Base-by-base conservation (phyloP, 92 coral and sea anemone genomes). In the Meandrina meandrites region DNA sequence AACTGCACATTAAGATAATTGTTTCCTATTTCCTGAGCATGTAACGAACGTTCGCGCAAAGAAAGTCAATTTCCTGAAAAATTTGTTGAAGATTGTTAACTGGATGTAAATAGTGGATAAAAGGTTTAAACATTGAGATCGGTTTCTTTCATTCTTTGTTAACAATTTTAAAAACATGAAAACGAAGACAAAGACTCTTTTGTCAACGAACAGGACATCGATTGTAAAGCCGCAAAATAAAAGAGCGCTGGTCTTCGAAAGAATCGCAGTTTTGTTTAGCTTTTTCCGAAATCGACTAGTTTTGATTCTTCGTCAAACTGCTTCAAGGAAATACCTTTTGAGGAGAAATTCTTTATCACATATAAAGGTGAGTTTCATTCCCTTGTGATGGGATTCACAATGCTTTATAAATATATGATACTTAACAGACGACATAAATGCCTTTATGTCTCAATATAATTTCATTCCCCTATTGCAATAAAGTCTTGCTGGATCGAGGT, bases 41-140 rank as follows among this genome's bases (percentile, higher is more conserved):
- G 36, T 32, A 32, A 71, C 71, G 36, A 28, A 13, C 73, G 73
- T 83, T 68, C 69, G 73, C 62, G 32, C 36, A 35, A 72, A 51
- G 80, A 83, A 83, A 72, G 87, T 53, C 87, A 73, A 83, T 83
- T 83, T 83, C 87, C 79, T 73, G 72, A 35, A 56, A 35, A 22
- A 35, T 83, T 24, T 36, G 66, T 78, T 8, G 36, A 34, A 53
- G 79, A 54, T 72, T 24, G 79, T 34, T 22, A 74, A 83, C 18
- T 51, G 69, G 42, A 40, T 50, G 31, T 18, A 73, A 73, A 35
- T 73, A 34, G 8, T 28, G 50, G 0, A 34, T 54, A 66, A 54
- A 62, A 72, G 80, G 80, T 7, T 7, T 69, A 11, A n/a, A 24
- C 69, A 72, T 71, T 15, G 1, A 31, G 32, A 58, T 27, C 54